These are phyloP conservation scores for Cydia splendana DNA, from an alignment of 1,140 invertebrate species.

Conservation along the genomic window DNA sequence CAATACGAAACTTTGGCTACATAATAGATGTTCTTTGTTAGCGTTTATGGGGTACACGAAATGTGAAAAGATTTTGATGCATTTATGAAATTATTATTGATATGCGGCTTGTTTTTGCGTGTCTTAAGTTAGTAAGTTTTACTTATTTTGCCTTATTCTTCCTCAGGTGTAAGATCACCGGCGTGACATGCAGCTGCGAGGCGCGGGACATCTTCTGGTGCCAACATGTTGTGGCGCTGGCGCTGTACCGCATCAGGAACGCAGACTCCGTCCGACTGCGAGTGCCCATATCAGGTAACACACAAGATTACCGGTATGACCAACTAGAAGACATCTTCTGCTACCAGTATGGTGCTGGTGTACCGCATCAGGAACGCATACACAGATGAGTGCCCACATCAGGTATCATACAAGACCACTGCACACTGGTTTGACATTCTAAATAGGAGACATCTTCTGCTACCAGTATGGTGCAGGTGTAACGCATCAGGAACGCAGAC, in stretches of 20 bases:
- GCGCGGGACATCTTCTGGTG: conserved; percentile 95
- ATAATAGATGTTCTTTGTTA: conserved; percentile 20
- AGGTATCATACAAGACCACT: too few species aligned
- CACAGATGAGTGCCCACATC: conserved; percentile 58
- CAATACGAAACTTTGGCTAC: conserved; percentile 6
- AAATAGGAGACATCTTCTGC: background rate
- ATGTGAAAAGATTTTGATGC: background rate
- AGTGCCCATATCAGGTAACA: conserved; percentile 91
- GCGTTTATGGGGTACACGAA: background rate
- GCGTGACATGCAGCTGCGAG: conserved; percentile 94
- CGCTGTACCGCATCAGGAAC: conserved; percentile 92
- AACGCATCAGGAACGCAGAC: too few species aligned
- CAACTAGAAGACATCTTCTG: background rate
- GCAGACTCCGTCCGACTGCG: conserved; percentile 88
- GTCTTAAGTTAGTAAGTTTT: too few species aligned
- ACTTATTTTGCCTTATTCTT: too few species aligned
- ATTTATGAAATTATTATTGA: background rate
- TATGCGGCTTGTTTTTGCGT: background rate
- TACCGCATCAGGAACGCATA: conserved; percentile 87
- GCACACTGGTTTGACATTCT: too few species aligned
- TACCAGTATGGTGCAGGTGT: background rate
- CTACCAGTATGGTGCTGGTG: background rate
- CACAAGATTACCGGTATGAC: background rate
- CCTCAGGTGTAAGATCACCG: conserved; percentile 91
- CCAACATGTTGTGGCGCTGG: conserved; percentile 94